phyloP scores from a whole-genome alignment of 2,113 vertebrate genomes.

The Camelus bactrianus region DNA sequence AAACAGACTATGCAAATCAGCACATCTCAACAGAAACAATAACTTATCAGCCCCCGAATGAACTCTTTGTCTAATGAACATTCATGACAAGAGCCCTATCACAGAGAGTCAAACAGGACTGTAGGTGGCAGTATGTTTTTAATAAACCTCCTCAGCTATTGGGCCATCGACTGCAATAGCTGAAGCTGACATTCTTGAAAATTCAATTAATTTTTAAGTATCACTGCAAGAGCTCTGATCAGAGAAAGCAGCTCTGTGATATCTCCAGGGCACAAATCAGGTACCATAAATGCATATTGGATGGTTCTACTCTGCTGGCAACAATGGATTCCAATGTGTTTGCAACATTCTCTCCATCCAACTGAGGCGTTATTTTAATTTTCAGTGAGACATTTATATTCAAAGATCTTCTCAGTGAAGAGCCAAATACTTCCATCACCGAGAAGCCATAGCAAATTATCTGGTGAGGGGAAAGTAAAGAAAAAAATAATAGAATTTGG shows the following conservation, averaged over 20 bases:
- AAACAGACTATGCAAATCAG: constrained; percentile 47
- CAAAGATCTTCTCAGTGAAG: constrained; percentile 64
- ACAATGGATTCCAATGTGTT: constrained; percentile 48
- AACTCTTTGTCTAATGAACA: constrained; percentile 35
- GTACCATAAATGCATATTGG: constrained; percentile 50
- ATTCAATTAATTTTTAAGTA: constrained; percentile 77
- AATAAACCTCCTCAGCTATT: constrained; percentile 14
- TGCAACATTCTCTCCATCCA: not conserved
- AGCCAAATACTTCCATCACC: constrained; percentile 56
- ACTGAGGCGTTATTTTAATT: constrained; percentile 63
- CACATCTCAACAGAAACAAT: constrained; percentile 57
- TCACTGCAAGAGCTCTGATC: constrained; percentile 62
- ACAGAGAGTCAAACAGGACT: not conserved
- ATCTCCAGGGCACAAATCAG: constrained; percentile 59
- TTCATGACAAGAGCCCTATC: not conserved
- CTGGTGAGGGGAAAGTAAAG: constrained; percentile 15
- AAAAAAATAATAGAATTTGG: not conserved
- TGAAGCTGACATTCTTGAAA: constrained; percentile 65
- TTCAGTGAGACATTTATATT: constrained; percentile 65
- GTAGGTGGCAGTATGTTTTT: constrained; percentile 57
- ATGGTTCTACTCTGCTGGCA: constrained; percentile 55
- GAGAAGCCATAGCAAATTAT: constrained; percentile 35
- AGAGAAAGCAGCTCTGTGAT: constrained; percentile 43
- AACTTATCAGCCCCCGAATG: not conserved
- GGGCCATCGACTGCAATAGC: constrained; percentile 33